Evolutionary conservation across 2,888 invertebrate species (phyloP), one percentile per base, ranked within the genome.

Genomic region (Campopleginae sp.): DNA sequence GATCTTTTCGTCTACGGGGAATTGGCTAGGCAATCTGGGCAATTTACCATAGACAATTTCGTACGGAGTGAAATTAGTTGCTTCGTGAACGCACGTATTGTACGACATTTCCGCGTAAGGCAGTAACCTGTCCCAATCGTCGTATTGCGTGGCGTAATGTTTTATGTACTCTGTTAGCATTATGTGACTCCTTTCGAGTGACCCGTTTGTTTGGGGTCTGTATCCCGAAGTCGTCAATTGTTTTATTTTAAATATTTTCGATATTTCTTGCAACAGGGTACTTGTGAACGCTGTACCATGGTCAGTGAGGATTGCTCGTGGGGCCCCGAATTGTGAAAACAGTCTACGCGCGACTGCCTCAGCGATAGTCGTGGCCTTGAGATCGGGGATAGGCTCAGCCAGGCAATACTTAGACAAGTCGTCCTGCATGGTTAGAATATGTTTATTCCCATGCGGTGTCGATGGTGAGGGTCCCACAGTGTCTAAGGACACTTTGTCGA

Each of bases 401-500:
- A 33, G 4, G 33, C 33, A 33, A 33, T 33, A 33, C 6, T 33
- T 33, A 6, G 33, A 6, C 33, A 88, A n/a, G 27, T 82, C 51
- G 1, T 75, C 82, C n/a, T 87, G 85, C n/a, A 88, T 78, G 0
- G 85, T 86, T 10, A 86, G 66, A 0, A 88, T 76, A 10, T 87
- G 85, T 12, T 31, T 19, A 14, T 87, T 83, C 0, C 86, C 86
- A 2, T 61, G 72, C 0, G 84, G 79, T 0, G 82, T 86, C 0
- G 46, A 75, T 3, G 75, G 76, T 2, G 82, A 33, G 17, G 82
- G 83, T 0, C 84, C 81, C 0, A 86, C 33, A 7, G 33, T 33
- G 4, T 33, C 33, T 33, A 33, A 6, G 0, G 33, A 33, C 0
- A 68, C 10, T 44, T 68, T 68, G 7, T 68, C 66, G 23, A 68